Evolutionary conservation across 2,797 vertebrate species (phyloP), one percentile per base, ranked within the genome.

Genomic region (Sebastes cheni): DNA sequence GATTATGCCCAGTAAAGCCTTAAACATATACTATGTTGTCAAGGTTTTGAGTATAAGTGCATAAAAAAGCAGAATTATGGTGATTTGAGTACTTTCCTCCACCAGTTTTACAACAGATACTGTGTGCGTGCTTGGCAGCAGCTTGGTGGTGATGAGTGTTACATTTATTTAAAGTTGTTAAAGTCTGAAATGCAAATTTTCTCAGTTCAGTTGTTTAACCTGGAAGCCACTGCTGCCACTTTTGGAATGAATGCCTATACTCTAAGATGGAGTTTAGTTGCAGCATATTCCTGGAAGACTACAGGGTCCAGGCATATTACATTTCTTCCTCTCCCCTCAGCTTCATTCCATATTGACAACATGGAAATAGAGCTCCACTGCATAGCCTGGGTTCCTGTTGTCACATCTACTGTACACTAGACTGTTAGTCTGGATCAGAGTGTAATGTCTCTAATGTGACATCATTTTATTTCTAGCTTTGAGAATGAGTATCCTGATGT

Each of bases 231-330:
- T 8, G 61, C 50, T 65, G 58, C 9, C 54, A 39, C 55, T 62
- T 27, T 68, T 67, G 14, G 22, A 79, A 30, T 46, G n/a, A 79
- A 69, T 36, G 55, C 16, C 55, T 52, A 2, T 71, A 56, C 27
- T 58, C 18, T 25, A 25, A 65, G 50, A 50, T 80, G 54, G 82
- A 78, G 50, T 85, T 88, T 72, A 66, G 64, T 46, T 46, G 16
- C 83, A 76, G 56, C 27, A 20, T 82, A 80, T 86, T 90, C 74
- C 85, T 83, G 82, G 80, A 91, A 87, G 78, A 79, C 73, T 70
- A 46, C 72, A 59, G 32, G 14, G 18, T 55, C 64, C n/a, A 36
- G 65, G 6, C 50, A 36, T 86, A 86, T 90, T 83, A 39, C 34
- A 80, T 91, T 90, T 85, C 75, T 25, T 65, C 42, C 56, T 71